Conservation (phyloP, 2,797 vertebrate species). For the Naso thynnoides region DNA sequence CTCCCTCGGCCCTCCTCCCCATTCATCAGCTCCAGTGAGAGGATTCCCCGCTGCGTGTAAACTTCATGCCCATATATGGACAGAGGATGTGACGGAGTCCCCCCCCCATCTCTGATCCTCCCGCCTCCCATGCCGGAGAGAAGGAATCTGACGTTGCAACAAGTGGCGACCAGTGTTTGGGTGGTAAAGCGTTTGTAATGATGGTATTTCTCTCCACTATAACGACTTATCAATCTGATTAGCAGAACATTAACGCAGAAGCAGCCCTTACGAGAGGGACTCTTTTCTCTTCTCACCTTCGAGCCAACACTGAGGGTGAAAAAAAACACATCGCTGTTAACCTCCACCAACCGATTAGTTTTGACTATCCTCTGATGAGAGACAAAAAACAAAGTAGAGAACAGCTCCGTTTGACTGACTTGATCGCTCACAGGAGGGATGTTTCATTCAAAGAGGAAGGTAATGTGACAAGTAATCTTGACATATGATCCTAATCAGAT, state of each 20-base stretch:
- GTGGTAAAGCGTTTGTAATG: conserved; percentile 32
- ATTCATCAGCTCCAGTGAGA: conserved; percentile 97
- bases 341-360: conserved; percentile 12
- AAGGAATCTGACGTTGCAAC: conserved; percentile 90
- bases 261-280: not conserved
- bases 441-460: not conserved
- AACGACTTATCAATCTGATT: conserved; percentile 19
- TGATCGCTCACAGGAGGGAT: not conserved
- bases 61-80: conserved; percentile 99
- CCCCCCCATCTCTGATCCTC: conserved; percentile 68
- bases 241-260: not conserved
- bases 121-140: conserved; percentile 83
- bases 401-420: not conserved
- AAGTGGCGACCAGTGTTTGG: conserved; percentile 69
- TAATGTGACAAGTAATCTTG: not conserved
- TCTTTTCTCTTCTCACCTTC: not conserved
- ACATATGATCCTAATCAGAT: not conserved
- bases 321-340: not conserved
- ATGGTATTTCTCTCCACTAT: conserved; percentile 17
- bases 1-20: conserved; percentile 92
- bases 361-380: not conserved
- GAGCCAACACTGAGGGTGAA: not conserved
- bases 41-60: conserved; percentile 98
- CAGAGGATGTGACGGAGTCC: conserved; percentile 97
- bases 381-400: not conserved